Evolutionary conservation across 2,888 invertebrate species (phyloP), one percentile per base, ranked within the genome.

Genomic region (Seira sanloemensis): DNA sequence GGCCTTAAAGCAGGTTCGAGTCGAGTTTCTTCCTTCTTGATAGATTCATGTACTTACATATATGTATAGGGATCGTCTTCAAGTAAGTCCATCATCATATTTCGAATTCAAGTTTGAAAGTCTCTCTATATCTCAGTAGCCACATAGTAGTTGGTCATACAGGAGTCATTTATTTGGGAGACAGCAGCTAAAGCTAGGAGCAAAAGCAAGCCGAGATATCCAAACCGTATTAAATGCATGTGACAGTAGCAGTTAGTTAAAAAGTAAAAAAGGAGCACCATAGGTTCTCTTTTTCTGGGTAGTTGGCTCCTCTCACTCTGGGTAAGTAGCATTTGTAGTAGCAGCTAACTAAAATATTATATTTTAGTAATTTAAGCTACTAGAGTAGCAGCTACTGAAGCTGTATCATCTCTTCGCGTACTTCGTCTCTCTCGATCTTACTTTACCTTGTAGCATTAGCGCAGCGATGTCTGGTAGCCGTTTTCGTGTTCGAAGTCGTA

Each of bases 301-400:
- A 67, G 66, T 76, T 37, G 37, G 37, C n/a, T 37, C 37, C 37
- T 7, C 37, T 37, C n/a, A n/a, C n/a, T n/a, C n/a, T n/a, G n/a
- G 37, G 37, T 37, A 46, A 62, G 25, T 67, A 27, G 65, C 65
- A 24, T 75, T 81, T 82, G 83, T 73, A 74, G 78, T 74, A 83
- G 83, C 80, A 80, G 21, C 73, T 74, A 83, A 78, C 78, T 83
- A 78, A 83, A 82, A 83, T 83, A 83, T 83, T 78, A 83, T 78
- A 83, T 83, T 83, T 83, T 83, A 73, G 83, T 83, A 83, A 83
- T 83, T 83, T 83, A 83, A 83, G 83, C 83, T 83, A 83, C 83
- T 74, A 73, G 62, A 83, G 83, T 78, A 83, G 83, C 83, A n/a
- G 83, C 83, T 83, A 83, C 83, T 74, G 83, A 78, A 62, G 78